These are phyloP conservation scores for Glaucopsyche alexis DNA, from an alignment of 2,888 invertebrate species.

Conservation along the genomic window DNA sequence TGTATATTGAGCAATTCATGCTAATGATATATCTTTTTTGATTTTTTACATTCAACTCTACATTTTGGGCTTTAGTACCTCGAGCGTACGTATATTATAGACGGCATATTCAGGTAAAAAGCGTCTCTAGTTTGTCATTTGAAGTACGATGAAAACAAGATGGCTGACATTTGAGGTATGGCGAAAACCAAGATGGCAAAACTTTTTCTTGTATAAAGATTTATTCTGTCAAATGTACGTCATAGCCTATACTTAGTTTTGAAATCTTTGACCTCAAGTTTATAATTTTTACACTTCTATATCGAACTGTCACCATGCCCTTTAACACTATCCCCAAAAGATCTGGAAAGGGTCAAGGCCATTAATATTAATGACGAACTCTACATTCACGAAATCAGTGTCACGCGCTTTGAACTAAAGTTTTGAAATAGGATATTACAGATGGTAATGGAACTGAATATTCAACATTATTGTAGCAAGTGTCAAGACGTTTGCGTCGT, in stretches of 20 bases:
- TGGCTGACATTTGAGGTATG: no score
- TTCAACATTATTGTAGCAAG: slow-evolving; percentile 31
- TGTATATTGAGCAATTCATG: not conserved
- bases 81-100: no score
- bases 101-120: no score
- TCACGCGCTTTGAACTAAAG: slow-evolving; percentile 10
- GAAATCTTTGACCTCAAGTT: no score
- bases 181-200: no score
- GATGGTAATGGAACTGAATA: not conserved
- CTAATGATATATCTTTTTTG: not conserved
- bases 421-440: not conserved
- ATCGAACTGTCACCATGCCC: not conserved
- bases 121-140: no score
- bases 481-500: slow-evolving; percentile 37
- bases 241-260: no score
- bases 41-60: not conserved
- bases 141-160: no score
- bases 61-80: not conserved
- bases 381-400: not conserved
- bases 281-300: not conserved
- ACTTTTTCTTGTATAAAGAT: no score
- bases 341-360: not conserved
- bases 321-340: not conserved
- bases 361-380: slow-evolving; percentile 14
- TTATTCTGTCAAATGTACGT: no score